These are phyloP conservation scores for Carabus problematicus DNA, from an alignment of 2,888 invertebrate genomes.

Conservation along the genomic window DNA sequence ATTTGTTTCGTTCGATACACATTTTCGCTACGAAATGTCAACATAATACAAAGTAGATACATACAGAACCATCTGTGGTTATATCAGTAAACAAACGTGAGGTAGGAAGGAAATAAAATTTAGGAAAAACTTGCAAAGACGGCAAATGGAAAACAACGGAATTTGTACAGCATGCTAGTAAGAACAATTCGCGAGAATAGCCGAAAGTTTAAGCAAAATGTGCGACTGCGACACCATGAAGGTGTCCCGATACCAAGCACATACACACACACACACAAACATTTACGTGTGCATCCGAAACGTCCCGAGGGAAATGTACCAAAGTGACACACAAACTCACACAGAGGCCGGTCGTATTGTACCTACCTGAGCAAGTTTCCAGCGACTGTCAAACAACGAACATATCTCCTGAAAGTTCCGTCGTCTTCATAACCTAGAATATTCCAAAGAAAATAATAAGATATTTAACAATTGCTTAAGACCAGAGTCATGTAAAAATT, in stretches of 20 bases:
- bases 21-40: no score
- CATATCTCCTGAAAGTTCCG: neutral
- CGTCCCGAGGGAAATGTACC: slow-evolving; percentile 34
- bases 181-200: neutral
- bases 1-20: no score
- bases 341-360: slow-evolving; percentile 18
- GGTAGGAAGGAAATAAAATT: neutral
- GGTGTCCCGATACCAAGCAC: slow-evolving; percentile 5
- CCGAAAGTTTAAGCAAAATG: neutral
- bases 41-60: no score
- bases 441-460: no score
- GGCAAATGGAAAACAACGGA: neutral
- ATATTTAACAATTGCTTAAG: no score
- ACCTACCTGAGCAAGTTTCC: slow-evolving; percentile 20
- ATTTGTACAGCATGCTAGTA: neutral
- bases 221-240: slow-evolving; percentile 5
- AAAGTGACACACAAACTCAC: slow-evolving; percentile 36
- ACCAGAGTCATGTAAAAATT: no score
- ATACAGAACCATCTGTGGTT: no score
- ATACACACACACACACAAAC: neutral
- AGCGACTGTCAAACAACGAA: neutral
- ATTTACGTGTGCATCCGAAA: neutral
- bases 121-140: neutral
- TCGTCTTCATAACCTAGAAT: no score
- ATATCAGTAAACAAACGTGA: no score